Conservation (phyloP, 2,888 invertebrate genomes). For the Lasioglossum marginatum region DNA sequence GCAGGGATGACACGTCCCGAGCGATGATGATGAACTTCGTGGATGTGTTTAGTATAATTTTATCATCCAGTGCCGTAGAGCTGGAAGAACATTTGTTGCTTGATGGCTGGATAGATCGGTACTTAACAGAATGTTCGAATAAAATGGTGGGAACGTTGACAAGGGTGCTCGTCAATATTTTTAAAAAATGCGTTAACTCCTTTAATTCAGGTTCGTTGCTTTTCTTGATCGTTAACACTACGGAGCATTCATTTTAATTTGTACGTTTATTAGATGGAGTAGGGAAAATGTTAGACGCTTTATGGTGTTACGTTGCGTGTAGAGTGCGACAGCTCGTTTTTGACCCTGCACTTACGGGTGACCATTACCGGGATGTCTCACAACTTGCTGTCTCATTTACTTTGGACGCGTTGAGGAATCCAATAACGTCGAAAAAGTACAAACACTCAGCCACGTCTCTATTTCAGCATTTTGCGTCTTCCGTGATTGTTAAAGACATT, state of each 20-base stretch:
- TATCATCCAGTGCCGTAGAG: slow-evolving; percentile 73
- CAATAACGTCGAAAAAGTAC: slow-evolving; percentile 75
- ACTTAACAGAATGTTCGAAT: slow-evolving; percentile 78
- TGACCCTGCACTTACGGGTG: slow-evolving; percentile 68
- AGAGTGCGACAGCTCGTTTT: slow-evolving; percentile 80
- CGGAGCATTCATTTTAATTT: not conserved
- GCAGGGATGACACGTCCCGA: slow-evolving; percentile 77
- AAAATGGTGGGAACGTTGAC: slow-evolving; percentile 74
- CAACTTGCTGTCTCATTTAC: slow-evolving; percentile 81
- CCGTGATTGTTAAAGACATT: slow-evolving; percentile 79
- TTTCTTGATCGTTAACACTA: slow-evolving; percentile 6
- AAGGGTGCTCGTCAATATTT: slow-evolving; percentile 72
- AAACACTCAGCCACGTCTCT: slow-evolving; percentile 78
- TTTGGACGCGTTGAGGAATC: slow-evolving; percentile 77
- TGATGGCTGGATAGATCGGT: slow-evolving; percentile 82
- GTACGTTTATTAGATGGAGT: slow-evolving; percentile 60
- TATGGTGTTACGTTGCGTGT: slow-evolving; percentile 80
- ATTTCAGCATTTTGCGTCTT: slow-evolving; percentile 80
- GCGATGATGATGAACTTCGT: slow-evolving; percentile 80
- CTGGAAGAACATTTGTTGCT: slow-evolving; percentile 76
- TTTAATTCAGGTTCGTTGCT: slow-evolving; percentile 66
- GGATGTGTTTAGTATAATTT: slow-evolving; percentile 75
- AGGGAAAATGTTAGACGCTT: slow-evolving; percentile 75
- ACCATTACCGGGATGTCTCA: slow-evolving; percentile 76
- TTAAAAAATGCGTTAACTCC: slow-evolving; percentile 74